Percentiles rank a stretch among this genome's conserved stretches.
phyloP scores from a whole-genome alignment of 2,113 vertebrate genomes.

The Coracopsis vasa region DNA sequence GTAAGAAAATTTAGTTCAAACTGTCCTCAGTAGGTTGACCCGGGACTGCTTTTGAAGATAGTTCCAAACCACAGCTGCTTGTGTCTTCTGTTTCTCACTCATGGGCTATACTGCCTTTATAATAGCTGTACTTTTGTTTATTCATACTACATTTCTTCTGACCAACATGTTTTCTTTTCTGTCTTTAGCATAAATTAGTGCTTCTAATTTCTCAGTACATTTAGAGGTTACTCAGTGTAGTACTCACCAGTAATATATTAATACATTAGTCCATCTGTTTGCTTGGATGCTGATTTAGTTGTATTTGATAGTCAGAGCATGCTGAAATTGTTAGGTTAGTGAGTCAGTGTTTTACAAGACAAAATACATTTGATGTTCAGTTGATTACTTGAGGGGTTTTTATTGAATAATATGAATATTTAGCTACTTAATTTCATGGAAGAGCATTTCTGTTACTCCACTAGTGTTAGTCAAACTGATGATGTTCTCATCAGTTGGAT shows the following conservation, averaged over 20 bases:
- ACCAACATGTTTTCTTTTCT: neutral
- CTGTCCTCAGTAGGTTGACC: neutral
- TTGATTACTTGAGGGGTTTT: constrained; percentile 70
- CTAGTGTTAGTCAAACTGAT: neutral
- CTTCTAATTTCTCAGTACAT: constrained; percentile 28
- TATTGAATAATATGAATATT: constrained; percentile 55
- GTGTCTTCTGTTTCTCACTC: neutral
- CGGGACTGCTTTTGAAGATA: neutral
- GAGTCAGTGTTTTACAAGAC: constrained; percentile 66
- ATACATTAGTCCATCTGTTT: constrained; percentile 55
- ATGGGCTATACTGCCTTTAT: neutral
- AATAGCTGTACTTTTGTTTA: neutral
- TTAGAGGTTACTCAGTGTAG: neutral
- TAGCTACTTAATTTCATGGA: constrained; percentile 45
- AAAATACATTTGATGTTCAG: constrained; percentile 66
- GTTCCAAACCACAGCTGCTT: neutral
- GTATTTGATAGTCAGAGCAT: constrained; percentile 42
- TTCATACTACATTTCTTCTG: neutral
- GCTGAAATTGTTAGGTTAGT: constrained; percentile 74
- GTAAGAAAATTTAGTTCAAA: neutral
- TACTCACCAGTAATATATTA: constrained; percentile 12
- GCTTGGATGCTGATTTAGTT: constrained; percentile 44
- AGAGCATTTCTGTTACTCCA: constrained; percentile 31
- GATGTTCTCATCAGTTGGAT: neutral
- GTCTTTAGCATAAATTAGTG: neutral